phyloP scores from a whole-genome alignment of 2,113 vertebrate genomes.

The Oncorhynchus masou region DNA sequence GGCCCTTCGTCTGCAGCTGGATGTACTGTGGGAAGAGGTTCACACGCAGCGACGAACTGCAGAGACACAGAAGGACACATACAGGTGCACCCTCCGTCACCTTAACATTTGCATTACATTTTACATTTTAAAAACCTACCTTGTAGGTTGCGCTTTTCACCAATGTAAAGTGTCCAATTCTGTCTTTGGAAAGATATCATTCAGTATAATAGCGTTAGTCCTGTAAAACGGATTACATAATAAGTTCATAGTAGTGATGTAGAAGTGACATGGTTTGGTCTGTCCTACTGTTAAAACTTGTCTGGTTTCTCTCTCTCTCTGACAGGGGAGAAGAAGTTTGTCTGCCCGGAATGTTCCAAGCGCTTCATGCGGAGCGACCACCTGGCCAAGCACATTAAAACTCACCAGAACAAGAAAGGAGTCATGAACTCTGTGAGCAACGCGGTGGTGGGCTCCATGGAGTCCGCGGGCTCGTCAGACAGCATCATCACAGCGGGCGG shows the following conservation, averaged over 20 bases:
- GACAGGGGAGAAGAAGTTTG: constrained; percentile 99
- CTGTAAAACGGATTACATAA: not conserved
- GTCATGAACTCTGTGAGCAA: constrained; percentile 86
- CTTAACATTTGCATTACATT: not conserved
- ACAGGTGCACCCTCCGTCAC: constrained; percentile 79
- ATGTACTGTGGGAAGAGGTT: constrained; percentile 99
- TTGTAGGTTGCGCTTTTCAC: not conserved
- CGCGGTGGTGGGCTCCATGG: constrained; percentile 88
- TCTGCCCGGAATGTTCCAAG: constrained; percentile 98
- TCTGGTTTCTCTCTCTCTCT: constrained; percentile 31
- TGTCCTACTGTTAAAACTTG: not conserved
- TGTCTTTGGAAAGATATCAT: not conserved
- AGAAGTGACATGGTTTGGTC: not conserved
- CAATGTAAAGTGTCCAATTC: not conserved
- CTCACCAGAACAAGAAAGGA: constrained; percentile 99
- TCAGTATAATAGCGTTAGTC: constrained; percentile 3
- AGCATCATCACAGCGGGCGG: constrained; percentile 95
- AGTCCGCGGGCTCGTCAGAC: constrained; percentile 85
- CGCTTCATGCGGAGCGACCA: constrained; percentile 99
- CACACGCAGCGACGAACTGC: constrained; percentile 97
- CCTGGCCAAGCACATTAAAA: constrained; percentile 99
- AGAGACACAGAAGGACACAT: constrained; percentile 97
- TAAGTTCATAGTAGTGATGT: not conserved
- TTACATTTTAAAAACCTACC: not conserved
- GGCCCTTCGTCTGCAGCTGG: constrained; percentile 97